Evolutionary conservation across 2,888 invertebrate species (phyloP), one percentile per base, ranked within the genome.

Genomic region (Cistogaster globosa): DNA sequence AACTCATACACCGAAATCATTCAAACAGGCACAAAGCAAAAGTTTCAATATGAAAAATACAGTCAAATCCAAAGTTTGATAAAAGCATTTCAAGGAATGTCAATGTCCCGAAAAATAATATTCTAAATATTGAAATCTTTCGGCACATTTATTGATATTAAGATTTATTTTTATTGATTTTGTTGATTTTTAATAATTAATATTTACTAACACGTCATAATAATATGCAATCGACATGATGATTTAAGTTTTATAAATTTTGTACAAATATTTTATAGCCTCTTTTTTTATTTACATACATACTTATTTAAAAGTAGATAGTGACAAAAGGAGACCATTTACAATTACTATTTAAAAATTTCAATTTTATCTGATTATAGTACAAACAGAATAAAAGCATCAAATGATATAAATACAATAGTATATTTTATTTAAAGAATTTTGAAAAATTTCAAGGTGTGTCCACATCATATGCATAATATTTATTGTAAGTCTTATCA

Each of bases 381-480:
- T 4, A 42, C 12, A 42, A 42, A 42, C 12, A 42, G 42, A 7
- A 7, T 42, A 1, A 9, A 38, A 11, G 8, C 7, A 42, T 42
- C 12, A 42, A 42, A 42, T 42, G 7, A 12, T 42, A 42, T 12
- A 2, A 42, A 12, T 42, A 3, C 2, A 42, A 12, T 42, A 12
- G 11, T 42, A 12, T 42, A 12, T 42, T 42, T 42, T 42, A 48
- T 48, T 48, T n/a, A 48, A 6, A 7, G 9, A 16, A 45, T 45
- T 16, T 32, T 32, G 32, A 45, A 16, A 45, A 2, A 48, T 48
- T 1, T n/a, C 6, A 48, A 48, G 16, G 45, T 81, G 68, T 68
- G 68, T 67, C 71, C 71, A 76, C 58, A 84, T 68, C 68, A 81
- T 84, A 81, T 84, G 84, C 77, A 84, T 81, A 74, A 72, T 57